Evolutionary conservation across 2,888 invertebrate genomes (phyloP), one percentile per base, ranked within the genome.

Genomic region (Eupeodes latifasciatus): DNA sequence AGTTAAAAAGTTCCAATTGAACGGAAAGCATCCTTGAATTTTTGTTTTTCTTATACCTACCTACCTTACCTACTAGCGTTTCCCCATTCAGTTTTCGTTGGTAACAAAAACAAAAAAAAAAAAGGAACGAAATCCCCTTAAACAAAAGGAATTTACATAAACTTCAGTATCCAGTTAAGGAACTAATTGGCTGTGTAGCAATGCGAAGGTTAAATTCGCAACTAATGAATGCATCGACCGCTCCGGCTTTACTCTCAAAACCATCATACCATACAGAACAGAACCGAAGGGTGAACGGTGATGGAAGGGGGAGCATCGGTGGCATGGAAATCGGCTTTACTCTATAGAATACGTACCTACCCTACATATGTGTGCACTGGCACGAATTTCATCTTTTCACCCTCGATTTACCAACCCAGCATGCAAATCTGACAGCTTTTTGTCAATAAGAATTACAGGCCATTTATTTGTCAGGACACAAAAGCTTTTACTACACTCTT

Each of bases 351-450:
- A 19, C 11, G 4, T 11, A 7, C 19, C 11, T 27, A 66, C n/a
- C 49, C 11, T 59, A 59, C 59, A 59, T 82, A 75, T 81, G 40
- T 79, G 71, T 86, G 83, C 83, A 64, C 55, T 87, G 71, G 76
- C 72, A 84, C 61, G 84, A 67, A 57, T 79, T 79, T 53, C 75
- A 75, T 75, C 78, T 62, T 49, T 69, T 78, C 67, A 78, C 67
- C 81, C 71, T 75, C 79, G 61, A 75, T 71, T 66, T 75, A 44
- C 79, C 57, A 75, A 11, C 74, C 53, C 62, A 14, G 75, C 83
- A 83, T 87, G 86, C 76, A 87, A 87, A 87, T 84, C 62, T 84
- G 87, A 84, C 84, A 87, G 87, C 87, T 87, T 87, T 85, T 85
- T 78, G 81, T 88, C 85, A 88, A 88, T 88, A 88, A 81, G 78